phyloP scores from a whole-genome alignment of 2,888 invertebrate genomes.

The Melanotus villosus region DNA sequence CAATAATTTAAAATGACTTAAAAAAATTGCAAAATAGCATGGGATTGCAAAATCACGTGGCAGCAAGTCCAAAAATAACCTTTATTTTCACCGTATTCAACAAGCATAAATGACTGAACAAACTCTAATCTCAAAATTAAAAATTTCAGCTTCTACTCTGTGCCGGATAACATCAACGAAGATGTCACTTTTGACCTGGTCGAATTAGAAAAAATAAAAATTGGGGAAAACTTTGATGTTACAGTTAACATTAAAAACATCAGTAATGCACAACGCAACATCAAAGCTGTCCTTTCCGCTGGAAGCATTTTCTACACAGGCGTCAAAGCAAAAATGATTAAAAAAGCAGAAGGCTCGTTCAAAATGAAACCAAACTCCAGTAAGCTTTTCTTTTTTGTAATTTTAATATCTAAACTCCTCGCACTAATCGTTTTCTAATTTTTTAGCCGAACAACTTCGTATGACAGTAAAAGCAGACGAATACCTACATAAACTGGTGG shows the following conservation, averaged over 20 bases:
- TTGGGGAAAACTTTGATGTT: constrained; percentile 79
- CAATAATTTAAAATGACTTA: no score
- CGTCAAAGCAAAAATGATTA: constrained; percentile 78
- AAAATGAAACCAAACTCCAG: constrained; percentile 75
- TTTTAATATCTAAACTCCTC: background rate
- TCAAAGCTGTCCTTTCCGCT: constrained; percentile 78
- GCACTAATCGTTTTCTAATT: background rate
- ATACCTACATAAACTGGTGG: constrained; percentile 84
- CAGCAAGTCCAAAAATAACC: no score
- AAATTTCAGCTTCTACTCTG: constrained; percentile 74
- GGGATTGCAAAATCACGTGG: no score
- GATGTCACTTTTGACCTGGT: constrained; percentile 78
- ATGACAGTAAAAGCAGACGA: constrained; percentile 77
- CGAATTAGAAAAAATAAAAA: constrained; percentile 79
- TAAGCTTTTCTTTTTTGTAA: constrained; percentile 60
- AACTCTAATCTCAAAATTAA: no score
- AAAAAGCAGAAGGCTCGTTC: constrained; percentile 78
- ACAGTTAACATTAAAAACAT: constrained; percentile 78
- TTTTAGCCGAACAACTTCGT: constrained; percentile 72
- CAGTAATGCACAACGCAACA: constrained; percentile 73
- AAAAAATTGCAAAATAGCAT: no score
- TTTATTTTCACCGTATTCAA: no score
- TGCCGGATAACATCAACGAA: constrained; percentile 72
- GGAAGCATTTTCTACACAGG: constrained; percentile 85
- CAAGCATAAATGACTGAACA: no score